Evolutionary conservation across 2,888 invertebrate species (phyloP), one percentile per base, ranked within the genome.

Genomic region (Diadegma fenestrale): DNA sequence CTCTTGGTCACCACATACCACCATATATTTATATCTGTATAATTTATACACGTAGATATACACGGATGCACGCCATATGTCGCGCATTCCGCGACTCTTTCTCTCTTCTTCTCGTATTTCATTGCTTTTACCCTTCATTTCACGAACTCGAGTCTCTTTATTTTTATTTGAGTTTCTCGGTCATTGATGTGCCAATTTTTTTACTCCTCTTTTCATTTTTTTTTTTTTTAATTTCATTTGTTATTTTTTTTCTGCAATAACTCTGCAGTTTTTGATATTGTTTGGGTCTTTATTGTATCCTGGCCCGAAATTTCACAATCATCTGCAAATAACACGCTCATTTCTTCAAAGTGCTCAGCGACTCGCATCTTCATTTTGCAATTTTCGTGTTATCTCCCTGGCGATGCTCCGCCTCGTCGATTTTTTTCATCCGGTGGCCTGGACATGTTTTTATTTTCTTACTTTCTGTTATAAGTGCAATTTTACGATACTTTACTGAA

Each of bases 61-160:
- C 76, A 83, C 91, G 92, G 91, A 92, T 92, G 92, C 90, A 88
- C 89, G 88, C 90, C 93, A 92, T 91, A 91, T 93, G 92, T 92
- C 90, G 88, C 88, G 89, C 92, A 91, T 91, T 91, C 91, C 89
- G 80, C 84, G 41, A 75, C 85, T 72, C 48, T 69, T 72, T 77
- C 85, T 63, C 51, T n/a, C 85, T 80, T 63, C 22, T 30, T 80
- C 69, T 82, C 80, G 72, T 61, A 72, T 82, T 73, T 76, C 73
- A 43, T 58, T 71, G 41, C 22, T 73, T 71, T 30, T 61, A 71
- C 72, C 43, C 77, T 75, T 66, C 61, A 17, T 77, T 80, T 69
- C 82, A 71, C 71, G 73, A 22, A 61, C 76, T 86, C 37, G 1
- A 19, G 3, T 68, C 33, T 58, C 45, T 37, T 84, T 77, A 58